These are phyloP conservation scores for Cecropterus lyciades DNA, from an alignment of 1,140 invertebrate species.

Conservation along the genomic window DNA sequence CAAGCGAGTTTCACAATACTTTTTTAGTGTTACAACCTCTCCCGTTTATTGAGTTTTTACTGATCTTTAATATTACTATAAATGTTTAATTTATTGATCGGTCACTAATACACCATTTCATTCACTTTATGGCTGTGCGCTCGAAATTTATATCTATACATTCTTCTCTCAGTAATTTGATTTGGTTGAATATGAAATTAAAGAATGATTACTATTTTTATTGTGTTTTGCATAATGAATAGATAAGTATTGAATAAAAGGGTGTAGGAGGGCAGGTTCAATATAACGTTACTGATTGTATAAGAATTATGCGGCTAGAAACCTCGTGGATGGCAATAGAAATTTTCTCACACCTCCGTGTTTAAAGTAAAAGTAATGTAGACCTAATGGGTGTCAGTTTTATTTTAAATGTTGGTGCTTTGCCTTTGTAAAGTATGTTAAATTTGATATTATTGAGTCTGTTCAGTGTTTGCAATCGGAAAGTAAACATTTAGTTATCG, in stretches of 20 bases:
- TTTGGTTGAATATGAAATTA: constrained; percentile 71
- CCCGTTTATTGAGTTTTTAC: constrained; percentile 73
- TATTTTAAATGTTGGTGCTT: background rate
- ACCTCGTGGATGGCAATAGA: constrained; percentile 10
- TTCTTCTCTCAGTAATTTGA: constrained; percentile 66
- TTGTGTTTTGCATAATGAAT: constrained; percentile 66
- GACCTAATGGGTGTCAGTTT: background rate
- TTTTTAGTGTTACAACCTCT: constrained; percentile 50
- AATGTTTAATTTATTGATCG: constrained; percentile 73
- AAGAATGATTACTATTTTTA: constrained; percentile 64
- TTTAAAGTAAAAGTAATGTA: constrained; percentile 26
- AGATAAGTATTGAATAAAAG: constrained; percentile 41
- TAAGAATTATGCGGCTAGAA: constrained; percentile 13
- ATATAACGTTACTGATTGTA: constrained; percentile 15
- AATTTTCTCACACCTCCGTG: constrained; percentile 26
- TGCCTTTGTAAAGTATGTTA: no score
- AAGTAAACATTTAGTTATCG: no score
- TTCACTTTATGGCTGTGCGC: constrained; percentile 67
- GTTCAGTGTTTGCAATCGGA: no score
- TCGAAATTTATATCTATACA: constrained; percentile 67
- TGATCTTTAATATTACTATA: constrained; percentile 74
- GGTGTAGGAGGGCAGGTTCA: constrained; percentile 1
- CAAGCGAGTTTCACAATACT: constrained; percentile 51
- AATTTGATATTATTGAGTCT: no score
- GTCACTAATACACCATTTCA: constrained; percentile 71